Evolutionary conservation across 1,140 invertebrate species (phyloP).

Genomic region (Daktulosphaira vitifoliae): DNA sequence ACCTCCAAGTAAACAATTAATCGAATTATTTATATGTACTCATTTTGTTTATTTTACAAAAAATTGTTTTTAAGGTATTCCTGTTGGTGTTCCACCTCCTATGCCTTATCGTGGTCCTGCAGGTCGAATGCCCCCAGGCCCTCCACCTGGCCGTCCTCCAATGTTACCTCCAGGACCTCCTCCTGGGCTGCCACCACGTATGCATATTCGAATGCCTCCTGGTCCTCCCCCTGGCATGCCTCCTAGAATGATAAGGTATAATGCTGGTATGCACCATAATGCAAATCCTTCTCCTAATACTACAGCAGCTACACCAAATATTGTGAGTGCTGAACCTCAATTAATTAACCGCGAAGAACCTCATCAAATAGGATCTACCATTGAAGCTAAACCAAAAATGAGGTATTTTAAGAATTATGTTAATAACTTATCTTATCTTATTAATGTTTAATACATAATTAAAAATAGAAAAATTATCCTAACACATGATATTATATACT

Average conservation of each 20-base stretch:
- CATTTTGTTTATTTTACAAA: neutral
- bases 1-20: conserved; percentile 38
- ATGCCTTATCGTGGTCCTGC: conserved; percentile 49
- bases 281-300: conserved; percentile 49
- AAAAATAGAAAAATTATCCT: too few species aligned
- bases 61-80: conserved; percentile 37
- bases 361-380: conserved; percentile 59
- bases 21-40: neutral
- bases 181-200: conserved; percentile 47
- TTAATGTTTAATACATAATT: too few species aligned
- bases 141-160: conserved; percentile 53
- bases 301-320: conserved; percentile 54
- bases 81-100: conserved; percentile 40
- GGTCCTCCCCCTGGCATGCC: conserved; percentile 57
- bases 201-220: conserved; percentile 48
- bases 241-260: conserved; percentile 48
- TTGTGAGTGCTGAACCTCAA: conserved; percentile 72
- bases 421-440: too few species aligned
- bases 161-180: conserved; percentile 49
- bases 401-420: too few species aligned
- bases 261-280: conserved; percentile 43
- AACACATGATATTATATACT: too few species aligned
- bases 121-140: conserved; percentile 53
- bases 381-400: conserved; percentile 92
- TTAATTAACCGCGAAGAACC: conserved; percentile 54